Conservation (phyloP, 2,888 invertebrate species). For the Conomelus anceps region DNA sequence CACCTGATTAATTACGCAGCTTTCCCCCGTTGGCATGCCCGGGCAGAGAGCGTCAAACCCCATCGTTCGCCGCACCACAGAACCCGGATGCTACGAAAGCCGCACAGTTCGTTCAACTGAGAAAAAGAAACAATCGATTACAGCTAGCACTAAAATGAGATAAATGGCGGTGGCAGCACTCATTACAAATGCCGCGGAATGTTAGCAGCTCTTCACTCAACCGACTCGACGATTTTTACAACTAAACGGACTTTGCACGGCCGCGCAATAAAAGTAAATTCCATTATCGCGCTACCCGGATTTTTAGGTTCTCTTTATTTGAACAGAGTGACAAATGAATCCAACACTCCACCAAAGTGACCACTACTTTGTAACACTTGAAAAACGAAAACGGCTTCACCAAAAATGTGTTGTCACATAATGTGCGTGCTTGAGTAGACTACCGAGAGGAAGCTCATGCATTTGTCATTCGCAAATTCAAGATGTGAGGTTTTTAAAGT, state of each 20-base stretch:
- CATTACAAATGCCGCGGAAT: slow-evolving; percentile 6
- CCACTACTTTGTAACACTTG: neutral
- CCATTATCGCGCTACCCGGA: neutral
- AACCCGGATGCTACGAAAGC: neutral
- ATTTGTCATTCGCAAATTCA: neutral
- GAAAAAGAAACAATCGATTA: slow-evolving; percentile 4
- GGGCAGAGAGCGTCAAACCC: neutral
- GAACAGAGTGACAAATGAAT: neutral
- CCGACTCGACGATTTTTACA: neutral
- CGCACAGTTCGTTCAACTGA: neutral
- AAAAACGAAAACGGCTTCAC: neutral
- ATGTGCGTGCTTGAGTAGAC: neutral
- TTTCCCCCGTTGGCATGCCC: neutral
- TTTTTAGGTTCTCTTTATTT: neutral
- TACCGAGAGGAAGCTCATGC: neutral
- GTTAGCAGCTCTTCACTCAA: neutral
- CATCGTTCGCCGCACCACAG: neutral
- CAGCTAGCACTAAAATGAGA: slow-evolving; percentile 9
- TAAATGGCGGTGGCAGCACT: neutral
- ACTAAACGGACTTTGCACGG: too few species aligned
- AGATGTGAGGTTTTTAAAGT: neutral
- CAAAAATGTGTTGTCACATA: neutral
- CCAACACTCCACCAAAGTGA: neutral
- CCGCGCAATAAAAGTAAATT: neutral
- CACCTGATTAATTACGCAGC: slow-evolving; percentile 3